Base-by-base conservation (phyloP, 1,140 invertebrate species). In the Zaprionus davidi region DNA sequence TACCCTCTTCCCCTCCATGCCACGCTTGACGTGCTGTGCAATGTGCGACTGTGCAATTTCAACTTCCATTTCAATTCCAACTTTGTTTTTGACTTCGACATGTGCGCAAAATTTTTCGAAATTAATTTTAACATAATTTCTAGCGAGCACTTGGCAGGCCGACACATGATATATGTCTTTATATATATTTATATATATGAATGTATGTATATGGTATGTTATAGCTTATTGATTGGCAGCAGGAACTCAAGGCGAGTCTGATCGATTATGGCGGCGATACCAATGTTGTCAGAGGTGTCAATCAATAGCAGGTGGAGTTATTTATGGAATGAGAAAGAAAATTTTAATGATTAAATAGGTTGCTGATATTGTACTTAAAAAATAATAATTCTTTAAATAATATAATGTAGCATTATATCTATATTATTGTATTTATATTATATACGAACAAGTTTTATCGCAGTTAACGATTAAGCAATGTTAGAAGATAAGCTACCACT, bases 51-150 rank as follows among this genome's bases (percentile, higher is more conserved):
- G 28, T 17, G 28, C 49, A 24, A 38, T 24, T 44, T 69, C 44
- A 46, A 34, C 34, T 41, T 49, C 71, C 17, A 56, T 57, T 46
- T 38, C 68, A 22, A 44, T 46, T 28, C 12, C 58, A 28, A 38
- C 15, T 63, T 46, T 9, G 49, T 57, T 63, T 55, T 44, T 26
- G 26, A 60, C 71, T 73, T 59, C 31, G 71, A 66, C 70, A 66
- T 72, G 70, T 58, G 56, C 15, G 56, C 63, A 53, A 73, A 51
- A 46, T 7, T 51, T 51, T 73, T 68, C 38, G 9, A 74, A 63
- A 74, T 69, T 46, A 34, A 69, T 62, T 69, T 53, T 55, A 82
- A 78, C 65, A 66, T 67, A 59, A 76, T 82, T 67, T 82, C 36
- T 55, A 31, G 24, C 34, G 58, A 66, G 46, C 64, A 28, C 31